Base-by-base conservation (phyloP, 1,140 invertebrate genomes). In the Calliphora vicina region DNA sequence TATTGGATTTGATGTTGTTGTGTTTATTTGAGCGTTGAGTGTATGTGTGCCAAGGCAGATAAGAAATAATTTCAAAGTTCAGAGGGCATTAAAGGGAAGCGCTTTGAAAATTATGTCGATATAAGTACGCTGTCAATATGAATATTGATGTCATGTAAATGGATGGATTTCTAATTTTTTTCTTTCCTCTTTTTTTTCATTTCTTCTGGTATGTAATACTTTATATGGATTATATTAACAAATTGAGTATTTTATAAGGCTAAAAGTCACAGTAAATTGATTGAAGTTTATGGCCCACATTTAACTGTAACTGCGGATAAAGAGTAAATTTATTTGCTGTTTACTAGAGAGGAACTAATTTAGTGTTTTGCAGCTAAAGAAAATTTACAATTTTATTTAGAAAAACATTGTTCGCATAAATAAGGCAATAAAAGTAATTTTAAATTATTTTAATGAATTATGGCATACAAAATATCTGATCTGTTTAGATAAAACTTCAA, bases 71-170 rank as follows among this genome's bases (percentile, higher is more conserved):
- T 67, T 67, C n/a, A 67, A 23, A 23, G 23, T 67, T 67, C 61
- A 67, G 61, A 67, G 61, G 61, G n/a, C 61, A 67, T 67, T 67
- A 67, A 23, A 67, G n/a, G 20, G 9, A 67, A 67, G n/a, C n/a
- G 20, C 20, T 67, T 67, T 67, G n/a, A 25, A 67, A 67, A 67
- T 67, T 20, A 67, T 67, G n/a, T 67, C 12, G 9, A 67, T 67
- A 25, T 23, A 67, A 23, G 20, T 25, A 67, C 61, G 23, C 61
- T 23, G 20, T 67, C 61, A 67, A 67, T 67, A 67, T 67, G 61
- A 67, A 67, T 67, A 67, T 67, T 67, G 25, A 67, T 67, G 61
- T 23, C 61, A 67, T 67, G n/a, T 25, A 67, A 67, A 67, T 67
- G 61, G n/a, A 67, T 67, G 20, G 23, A 23, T 35, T 35, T 35